Conservation (phyloP, 2,888 invertebrate genomes). For the Nowickia ferox region DNA sequence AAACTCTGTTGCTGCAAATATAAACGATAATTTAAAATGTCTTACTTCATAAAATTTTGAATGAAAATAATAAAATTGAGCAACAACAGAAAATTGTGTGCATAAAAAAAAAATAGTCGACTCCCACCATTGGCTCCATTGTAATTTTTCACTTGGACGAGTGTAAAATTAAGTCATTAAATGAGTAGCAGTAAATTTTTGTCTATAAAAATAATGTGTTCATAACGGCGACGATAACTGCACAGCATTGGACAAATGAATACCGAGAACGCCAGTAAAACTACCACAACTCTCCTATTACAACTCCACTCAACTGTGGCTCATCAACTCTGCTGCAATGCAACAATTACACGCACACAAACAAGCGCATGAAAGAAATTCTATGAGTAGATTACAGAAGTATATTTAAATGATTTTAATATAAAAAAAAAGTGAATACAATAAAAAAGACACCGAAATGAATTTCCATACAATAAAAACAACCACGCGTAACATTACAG, state of each 20-base stretch:
- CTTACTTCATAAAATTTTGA: constrained; percentile 24
- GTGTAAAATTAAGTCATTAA: constrained; percentile 83
- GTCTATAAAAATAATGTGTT: constrained; percentile 71
- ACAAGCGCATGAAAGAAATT: constrained; percentile 3
- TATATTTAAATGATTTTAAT: constrained; percentile 60
- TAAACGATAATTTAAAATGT: constrained; percentile 23
- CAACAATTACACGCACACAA: constrained; percentile 6
- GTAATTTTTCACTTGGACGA: constrained; percentile 83
- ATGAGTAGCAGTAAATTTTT: constrained; percentile 75
- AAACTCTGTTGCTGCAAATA: background rate
- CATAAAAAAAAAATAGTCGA: constrained; percentile 65
- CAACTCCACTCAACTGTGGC: constrained; percentile 44
- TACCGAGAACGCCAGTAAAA: constrained; percentile 17
- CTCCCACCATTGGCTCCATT: constrained; percentile 74
- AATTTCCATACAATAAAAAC: constrained; percentile 64
- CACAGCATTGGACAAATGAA: constrained; percentile 51
- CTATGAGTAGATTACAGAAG: constrained; percentile 22
- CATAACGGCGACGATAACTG: constrained; percentile 59
- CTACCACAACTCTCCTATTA: constrained; percentile 22
- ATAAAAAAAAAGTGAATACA: constrained; percentile 45
- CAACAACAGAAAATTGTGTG: constrained; percentile 22
- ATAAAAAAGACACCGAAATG: constrained; percentile 51
- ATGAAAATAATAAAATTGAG: constrained; percentile 47
- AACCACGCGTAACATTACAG: constrained; percentile 68
- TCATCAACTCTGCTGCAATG: constrained; percentile 49